Percentiles rank a stretch among this genome's conserved stretches.
Conservation (phyloP, 2,113 vertebrate genomes). For the human region GRCh38 chr3:54055001-54055500, state of each 20-base stretch:
- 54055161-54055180: neutral
- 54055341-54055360: neutral
- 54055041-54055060: neutral
- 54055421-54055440: neutral
- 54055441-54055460: neutral
- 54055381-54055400: neutral
- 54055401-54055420: neutral
- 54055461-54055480: neutral
- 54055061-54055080: too few relatives aligned
- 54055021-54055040: neutral
- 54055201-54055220: neutral
- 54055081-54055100: neutral
- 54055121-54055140: neutral
- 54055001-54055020: neutral
- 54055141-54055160: neutral
- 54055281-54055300: neutral
- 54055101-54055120: neutral
- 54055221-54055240: slow-evolving; percentile 29
- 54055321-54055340: neutral
- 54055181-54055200: neutral
- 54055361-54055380: neutral
- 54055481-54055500: neutral
- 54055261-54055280: neutral
- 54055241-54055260: neutral
- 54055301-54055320: neutral